These are phyloP conservation scores for Aricia agestis DNA, from an alignment of 1,140 invertebrate species.

Conservation along the genomic window DNA sequence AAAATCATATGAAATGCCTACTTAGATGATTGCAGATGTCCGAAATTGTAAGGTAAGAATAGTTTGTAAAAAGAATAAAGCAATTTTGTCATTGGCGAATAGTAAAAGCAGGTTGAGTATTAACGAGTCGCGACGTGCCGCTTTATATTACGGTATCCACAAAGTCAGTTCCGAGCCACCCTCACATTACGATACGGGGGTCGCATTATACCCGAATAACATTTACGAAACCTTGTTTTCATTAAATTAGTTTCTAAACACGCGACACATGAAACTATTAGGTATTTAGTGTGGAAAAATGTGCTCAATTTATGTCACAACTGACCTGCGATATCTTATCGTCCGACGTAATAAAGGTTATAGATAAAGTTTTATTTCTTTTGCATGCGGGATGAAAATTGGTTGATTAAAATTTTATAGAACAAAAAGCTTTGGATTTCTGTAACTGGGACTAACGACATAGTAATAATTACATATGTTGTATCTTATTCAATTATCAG, in stretches of 20 bases:
- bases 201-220: constrained; percentile 53
- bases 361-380: neutral
- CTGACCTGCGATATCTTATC: neutral
- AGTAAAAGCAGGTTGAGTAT: neutral
- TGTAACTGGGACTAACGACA: too few relatives aligned
- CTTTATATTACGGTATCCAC: neutral
- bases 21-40: too few relatives aligned
- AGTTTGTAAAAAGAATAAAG: neutral
- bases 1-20: too few relatives aligned
- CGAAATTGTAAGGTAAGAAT: too few relatives aligned
- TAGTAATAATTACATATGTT: too few relatives aligned
- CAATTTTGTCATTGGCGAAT: too few relatives aligned
- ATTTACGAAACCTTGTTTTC: constrained; percentile 65
- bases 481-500: too few relatives aligned
- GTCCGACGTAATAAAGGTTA: neutral
- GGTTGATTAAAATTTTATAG: neutral
- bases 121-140: neutral
- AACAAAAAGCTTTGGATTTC: too few relatives aligned
- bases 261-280: constrained; percentile 52
- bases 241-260: constrained; percentile 64
- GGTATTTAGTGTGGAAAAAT: constrained; percentile 17
- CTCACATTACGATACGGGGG: neutral
- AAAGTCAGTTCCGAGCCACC: neutral
- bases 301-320: neutral
- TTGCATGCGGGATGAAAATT: neutral